Evolutionary conservation across 2,888 invertebrate genomes (phyloP).

Genomic region (Latrodectus hesperus): DNA sequence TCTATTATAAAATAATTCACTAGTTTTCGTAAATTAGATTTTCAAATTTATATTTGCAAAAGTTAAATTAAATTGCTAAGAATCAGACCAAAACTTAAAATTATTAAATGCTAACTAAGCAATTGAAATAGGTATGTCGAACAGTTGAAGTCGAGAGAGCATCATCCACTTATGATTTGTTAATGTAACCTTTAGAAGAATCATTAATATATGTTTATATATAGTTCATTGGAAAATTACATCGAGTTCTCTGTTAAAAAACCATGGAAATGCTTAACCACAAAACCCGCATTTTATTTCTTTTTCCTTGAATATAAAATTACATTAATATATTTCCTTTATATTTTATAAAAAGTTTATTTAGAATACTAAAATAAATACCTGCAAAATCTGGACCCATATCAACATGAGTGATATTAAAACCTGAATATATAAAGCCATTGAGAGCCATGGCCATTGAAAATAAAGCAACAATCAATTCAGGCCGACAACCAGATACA

Average conservation of each 20-base stretch:
- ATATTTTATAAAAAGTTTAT: neutral
- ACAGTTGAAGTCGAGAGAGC: neutral
- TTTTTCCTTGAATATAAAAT: neutral
- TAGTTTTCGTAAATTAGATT: neutral
- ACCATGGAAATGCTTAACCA: neutral
- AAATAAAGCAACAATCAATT: conserved; percentile 84
- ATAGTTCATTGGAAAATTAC: neutral
- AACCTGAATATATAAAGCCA: conserved; percentile 83
- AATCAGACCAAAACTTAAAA: too few species aligned
- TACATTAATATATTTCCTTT: neutral
- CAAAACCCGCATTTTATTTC: neutral
- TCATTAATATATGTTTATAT: neutral
- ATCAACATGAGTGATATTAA: conserved; percentile 82
- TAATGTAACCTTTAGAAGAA: neutral
- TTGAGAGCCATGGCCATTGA: conserved; percentile 85
- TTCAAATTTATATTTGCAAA: neutral
- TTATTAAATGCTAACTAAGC: neutral
- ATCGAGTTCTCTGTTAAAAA: neutral
- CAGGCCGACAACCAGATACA: conserved; percentile 84
- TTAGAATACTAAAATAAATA: neutral
- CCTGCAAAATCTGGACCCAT: conserved; percentile 87
- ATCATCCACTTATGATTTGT: neutral
- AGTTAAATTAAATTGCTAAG: neutral
- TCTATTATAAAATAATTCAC: neutral
- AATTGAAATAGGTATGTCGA: neutral